Percentiles rank a stretch among this genome's conserved stretches.
These are phyloP conservation scores for Xanthia togata DNA, from an alignment of 2,888 invertebrate species.

Conservation along the genomic window DNA sequence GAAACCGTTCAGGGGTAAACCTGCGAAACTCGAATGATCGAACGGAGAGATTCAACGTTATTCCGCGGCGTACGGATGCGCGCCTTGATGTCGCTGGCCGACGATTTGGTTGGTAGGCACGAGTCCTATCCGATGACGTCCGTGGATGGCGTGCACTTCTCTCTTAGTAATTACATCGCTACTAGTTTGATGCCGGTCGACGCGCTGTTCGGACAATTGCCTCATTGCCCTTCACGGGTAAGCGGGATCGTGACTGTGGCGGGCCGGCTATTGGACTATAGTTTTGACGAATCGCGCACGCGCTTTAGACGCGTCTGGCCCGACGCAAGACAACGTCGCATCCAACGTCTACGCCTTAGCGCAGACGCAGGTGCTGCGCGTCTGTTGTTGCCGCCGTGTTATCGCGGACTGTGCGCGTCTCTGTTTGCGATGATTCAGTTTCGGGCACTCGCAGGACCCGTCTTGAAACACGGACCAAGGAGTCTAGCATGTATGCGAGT, in stretches of 20 bases:
- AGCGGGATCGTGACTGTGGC: constrained; percentile 1
- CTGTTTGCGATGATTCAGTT: constrained; percentile 84
- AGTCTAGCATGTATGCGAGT: constrained; percentile 92
- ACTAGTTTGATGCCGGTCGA: constrained; percentile 87
- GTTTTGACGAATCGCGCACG: constrained; percentile 69
- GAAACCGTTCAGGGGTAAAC: constrained; percentile 89
- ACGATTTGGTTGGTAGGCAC: not conserved
- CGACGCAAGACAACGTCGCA: constrained; percentile 73
- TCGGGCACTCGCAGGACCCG: constrained; percentile 91
- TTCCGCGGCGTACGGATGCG: constrained; percentile 70
- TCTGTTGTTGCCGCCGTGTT: constrained; percentile 71
- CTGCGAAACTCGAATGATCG: constrained; percentile 90
- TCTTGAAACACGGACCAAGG: constrained; percentile 90
- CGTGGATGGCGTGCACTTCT: constrained; percentile 74
- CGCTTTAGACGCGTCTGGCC: constrained; percentile 74
- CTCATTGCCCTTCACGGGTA: not conserved
- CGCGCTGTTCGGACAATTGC: constrained; percentile 67
- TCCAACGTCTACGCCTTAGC: constrained; percentile 72
- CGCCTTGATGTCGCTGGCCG: constrained; percentile 26
- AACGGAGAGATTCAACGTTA: constrained; percentile 82
- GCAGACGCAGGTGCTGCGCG: constrained; percentile 76
- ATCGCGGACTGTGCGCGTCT: constrained; percentile 78
- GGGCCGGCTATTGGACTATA: constrained; percentile 57
- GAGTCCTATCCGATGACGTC: not conserved
- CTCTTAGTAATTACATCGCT: constrained; percentile 88